phyloP scores from a whole-genome alignment of 2,797 vertebrate species.

The Rhinichthys osculus region DNA sequence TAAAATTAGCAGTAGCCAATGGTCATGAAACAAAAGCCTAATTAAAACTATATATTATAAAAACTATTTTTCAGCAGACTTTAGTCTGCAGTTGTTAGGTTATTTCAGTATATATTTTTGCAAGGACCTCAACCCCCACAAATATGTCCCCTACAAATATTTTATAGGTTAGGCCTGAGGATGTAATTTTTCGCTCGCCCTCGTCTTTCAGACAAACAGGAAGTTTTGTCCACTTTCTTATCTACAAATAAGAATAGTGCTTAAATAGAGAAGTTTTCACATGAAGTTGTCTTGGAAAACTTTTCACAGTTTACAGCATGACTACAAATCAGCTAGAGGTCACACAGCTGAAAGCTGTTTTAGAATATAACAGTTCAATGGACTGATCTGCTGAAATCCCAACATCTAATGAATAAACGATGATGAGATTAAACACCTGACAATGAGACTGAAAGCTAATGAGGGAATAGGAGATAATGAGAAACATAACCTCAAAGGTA shows the following conservation, averaged over 20 bases:
- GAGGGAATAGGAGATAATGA: not conserved
- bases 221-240: not conserved
- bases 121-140: slow-evolving; percentile 15
- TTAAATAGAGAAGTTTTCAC: not conserved
- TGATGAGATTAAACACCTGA: not conserved
- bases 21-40: slow-evolving; percentile 20
- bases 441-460: not conserved
- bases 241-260: not conserved
- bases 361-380: not conserved
- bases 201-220: not conserved
- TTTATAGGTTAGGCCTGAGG: not conserved
- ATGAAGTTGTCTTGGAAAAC: not conserved
- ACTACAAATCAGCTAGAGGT: not conserved
- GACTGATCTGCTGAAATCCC: not conserved
- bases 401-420: slow-evolving; percentile 4
- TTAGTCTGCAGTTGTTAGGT: slow-evolving; percentile 44
- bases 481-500: not conserved
- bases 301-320: not conserved
- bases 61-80: slow-evolving; percentile 19
- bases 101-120: slow-evolving; percentile 27
- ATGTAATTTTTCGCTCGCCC: not conserved
- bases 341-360: not conserved
- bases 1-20: not conserved
- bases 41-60: slow-evolving; percentile 10
- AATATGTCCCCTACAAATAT: not conserved